These are phyloP conservation scores for Sardina pilchardus DNA, from an alignment of 2,113 vertebrate species.

Conservation along the genomic window DNA sequence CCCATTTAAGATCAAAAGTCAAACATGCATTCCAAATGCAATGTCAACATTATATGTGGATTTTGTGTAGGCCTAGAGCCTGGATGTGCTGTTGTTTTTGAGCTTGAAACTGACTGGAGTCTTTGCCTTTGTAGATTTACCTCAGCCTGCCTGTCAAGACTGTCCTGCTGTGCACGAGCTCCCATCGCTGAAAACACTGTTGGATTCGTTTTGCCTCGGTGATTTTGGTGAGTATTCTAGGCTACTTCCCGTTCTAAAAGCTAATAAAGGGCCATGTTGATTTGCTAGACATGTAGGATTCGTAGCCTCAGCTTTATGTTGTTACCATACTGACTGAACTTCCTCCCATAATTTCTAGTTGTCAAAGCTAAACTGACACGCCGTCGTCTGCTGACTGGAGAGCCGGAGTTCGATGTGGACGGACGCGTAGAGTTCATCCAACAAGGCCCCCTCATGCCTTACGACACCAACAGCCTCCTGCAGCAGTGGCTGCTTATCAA, in stretches of 20 bases:
- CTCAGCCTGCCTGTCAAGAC: conserved; percentile 81
- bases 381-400: conserved; percentile 60
- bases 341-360: conserved; percentile 59
- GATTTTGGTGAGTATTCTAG: conserved; percentile 78
- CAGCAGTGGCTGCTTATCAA: conserved; percentile 87
- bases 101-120: conserved; percentile 13
- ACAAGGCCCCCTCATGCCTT: conserved; percentile 78
- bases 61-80: too few species aligned
- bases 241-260: not conserved
- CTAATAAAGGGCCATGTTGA: not conserved
- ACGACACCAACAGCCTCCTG: conserved; percentile 79
- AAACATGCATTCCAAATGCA: not conserved
- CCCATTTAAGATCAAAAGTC: not conserved
- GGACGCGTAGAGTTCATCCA: conserved; percentile 80
- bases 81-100: not conserved
- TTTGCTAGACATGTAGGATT: not conserved
- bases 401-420: conserved; percentile 76
- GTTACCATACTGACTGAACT: not conserved
- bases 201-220: conserved; percentile 78
- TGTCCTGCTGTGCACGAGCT: conserved; percentile 78
- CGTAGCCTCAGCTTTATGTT: not conserved
- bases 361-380: conserved; percentile 81
- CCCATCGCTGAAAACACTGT: conserved; percentile 70
- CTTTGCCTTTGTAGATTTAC: conserved; percentile 69
- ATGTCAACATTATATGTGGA: not conserved